These are phyloP conservation scores for Glossophaga mutica DNA, from an alignment of 2,797 vertebrate species.

Conservation along the genomic window DNA sequence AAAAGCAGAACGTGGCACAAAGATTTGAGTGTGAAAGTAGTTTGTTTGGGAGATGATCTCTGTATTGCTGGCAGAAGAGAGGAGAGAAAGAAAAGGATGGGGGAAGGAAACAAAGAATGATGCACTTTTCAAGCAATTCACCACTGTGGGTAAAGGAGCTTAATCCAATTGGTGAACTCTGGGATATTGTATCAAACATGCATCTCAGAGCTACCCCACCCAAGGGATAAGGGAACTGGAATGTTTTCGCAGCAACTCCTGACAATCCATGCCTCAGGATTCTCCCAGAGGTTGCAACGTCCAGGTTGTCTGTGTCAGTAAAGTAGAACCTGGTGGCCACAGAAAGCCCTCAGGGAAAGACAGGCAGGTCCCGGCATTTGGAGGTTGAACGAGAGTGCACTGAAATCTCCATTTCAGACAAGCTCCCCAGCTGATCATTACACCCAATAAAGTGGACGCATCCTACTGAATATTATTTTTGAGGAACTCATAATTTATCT, in stretches of 20 bases:
- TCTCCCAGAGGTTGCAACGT: neutral
- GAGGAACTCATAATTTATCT: slow-evolving; percentile 1
- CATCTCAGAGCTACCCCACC: neutral
- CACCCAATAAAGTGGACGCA: neutral
- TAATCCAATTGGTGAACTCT: neutral
- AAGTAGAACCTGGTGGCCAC: neutral
- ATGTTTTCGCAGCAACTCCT: neutral
- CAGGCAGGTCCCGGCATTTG: neutral
- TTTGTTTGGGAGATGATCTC: neutral
- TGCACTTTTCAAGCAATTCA: neutral
- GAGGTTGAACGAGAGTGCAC: no score
- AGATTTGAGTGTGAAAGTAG: neutral
- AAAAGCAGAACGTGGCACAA: neutral
- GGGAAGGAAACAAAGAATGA: neutral
- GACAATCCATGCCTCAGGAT: neutral
- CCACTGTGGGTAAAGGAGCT: neutral
- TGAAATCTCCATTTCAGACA: neutral
- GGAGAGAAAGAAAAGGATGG: neutral
- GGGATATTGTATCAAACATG: neutral
- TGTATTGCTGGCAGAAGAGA: neutral
- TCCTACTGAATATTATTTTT: neutral
- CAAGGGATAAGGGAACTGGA: neutral
- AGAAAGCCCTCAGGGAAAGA: neutral
- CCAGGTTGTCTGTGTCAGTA: no score
- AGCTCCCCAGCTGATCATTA: neutral